Base-by-base conservation (phyloP, 2,113 vertebrate genomes). In the Spizaetus ornatus region DNA sequence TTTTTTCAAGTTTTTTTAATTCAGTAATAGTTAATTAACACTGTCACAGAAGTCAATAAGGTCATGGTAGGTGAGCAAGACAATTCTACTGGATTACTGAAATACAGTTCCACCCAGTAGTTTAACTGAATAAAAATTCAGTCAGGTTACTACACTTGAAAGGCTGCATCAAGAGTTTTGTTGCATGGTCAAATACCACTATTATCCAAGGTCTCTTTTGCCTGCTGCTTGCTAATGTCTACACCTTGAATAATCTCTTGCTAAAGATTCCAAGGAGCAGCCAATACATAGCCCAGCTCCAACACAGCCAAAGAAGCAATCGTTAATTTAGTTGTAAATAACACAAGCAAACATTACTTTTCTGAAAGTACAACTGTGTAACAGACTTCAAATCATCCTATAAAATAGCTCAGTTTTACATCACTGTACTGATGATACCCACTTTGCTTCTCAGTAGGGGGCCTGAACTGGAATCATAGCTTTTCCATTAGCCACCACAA, bases 191-290 rank as follows among this genome's bases (percentile, higher is more conserved):
- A 56, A 94, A 72, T 7, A 34, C 6, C 12, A 22, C 12, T 48
- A 27, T 10, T 42, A 71, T 0, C 2, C 25, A 63, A 82, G 12
- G 4, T n/a, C 3, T 61, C 36, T 45, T 70, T 31, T 53, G 26
- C 12, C 29, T 66, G 47, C 7, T 72, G 17, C 25, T 45, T 70
- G 17, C 9, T 40, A 3, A 18, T 1, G 0, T 4, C 6, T 59
- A 47, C 31, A 32, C 27, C 56, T 43, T 29, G 10, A 70, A 67
- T 71, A 20, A 45, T 10, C 31, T 55, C 21, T 11, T 42, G 11
- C 10, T 36, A 15, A 66, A 77, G 73, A 76, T 42, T 59, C 20
- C 20, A 79, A 74, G 5, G 12, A 86, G 18, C 10, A 59, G 9
- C 4, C 50, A 82, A 56, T 34, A 73, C 3, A 78, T 11, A 34